Conservation (phyloP, 2,888 invertebrate species). For the Acleris literana region DNA sequence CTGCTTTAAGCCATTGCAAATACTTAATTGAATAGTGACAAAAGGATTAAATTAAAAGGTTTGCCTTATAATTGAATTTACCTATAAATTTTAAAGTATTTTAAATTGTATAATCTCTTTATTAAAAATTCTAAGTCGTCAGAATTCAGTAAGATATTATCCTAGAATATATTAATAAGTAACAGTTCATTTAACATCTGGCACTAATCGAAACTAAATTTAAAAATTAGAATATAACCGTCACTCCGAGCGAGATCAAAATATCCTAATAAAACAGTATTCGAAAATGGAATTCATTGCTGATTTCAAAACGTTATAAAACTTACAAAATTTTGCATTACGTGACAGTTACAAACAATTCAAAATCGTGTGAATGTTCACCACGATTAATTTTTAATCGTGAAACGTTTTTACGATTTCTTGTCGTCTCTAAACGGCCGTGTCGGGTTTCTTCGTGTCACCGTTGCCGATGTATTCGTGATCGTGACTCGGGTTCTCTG, state of each 20-base stretch:
- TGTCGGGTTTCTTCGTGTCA: conserved; percentile 79
- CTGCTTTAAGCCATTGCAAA: conserved; percentile 3
- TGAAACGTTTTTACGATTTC: not conserved
- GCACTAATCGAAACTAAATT: conserved; percentile 57
- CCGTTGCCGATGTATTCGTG: conserved; percentile 85
- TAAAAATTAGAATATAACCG: conserved; percentile 36
- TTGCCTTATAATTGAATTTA: conserved; percentile 8
- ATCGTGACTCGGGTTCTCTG: conserved; percentile 84
- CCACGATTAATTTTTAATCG: not conserved
- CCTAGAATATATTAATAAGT: conserved; percentile 50
- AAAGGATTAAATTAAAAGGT: conserved; percentile 4
- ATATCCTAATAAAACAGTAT: conserved; percentile 18
- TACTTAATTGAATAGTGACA: not conserved
- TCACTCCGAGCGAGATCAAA: conserved; percentile 35
- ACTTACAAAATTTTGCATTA: conserved; percentile 1
- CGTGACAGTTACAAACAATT: conserved; percentile 1
- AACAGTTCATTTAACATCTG: conserved; percentile 61
- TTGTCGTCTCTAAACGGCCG: conserved; percentile 64
- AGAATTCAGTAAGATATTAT: conserved; percentile 23
- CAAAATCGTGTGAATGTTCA: not conserved
- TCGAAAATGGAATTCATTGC: not conserved
- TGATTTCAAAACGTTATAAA: not conserved
- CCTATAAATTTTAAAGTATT: conserved; percentile 30
- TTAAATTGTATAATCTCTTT: conserved; percentile 31
- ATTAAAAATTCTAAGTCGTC: conserved; percentile 33